Base-by-base conservation (phyloP, 1,140 invertebrate species). In the Pachyrhynchus sulphureomaculatus region DNA sequence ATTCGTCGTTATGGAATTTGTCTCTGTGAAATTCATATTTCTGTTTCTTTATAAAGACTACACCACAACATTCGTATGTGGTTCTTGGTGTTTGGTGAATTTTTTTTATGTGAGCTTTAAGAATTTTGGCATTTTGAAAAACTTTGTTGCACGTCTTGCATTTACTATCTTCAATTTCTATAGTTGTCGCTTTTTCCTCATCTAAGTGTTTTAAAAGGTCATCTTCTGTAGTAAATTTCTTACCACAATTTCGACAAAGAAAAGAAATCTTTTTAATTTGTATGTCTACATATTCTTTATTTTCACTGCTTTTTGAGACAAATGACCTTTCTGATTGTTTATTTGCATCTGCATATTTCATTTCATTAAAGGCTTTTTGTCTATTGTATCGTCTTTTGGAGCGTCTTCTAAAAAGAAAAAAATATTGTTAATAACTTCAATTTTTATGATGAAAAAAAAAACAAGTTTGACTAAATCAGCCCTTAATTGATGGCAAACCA, bases 1-100 rank as follows among this genome's bases (percentile, higher is more conserved):
- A 32, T 3, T 45, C 23, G 6, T 61, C 49, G 13, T 52, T 61
- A 18, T 61, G 58, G 26, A 44, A 61, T 24, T 61, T 61, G 13
- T 61, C 20, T 21, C 29, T 18, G 18, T 61, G 58, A 4, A 12
- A 8, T 6, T 44, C 13, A 20, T 36, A 61, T 15, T 45, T 61
- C 42, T 42, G 18, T 29, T 61, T 4, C 1, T 13, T 17, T 1
- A 45, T n/a, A 20, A 53, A 61, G 4, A 23, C 26, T 1, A 23
- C 0, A 6, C 13, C 26, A 32, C 58, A 61, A 44, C 58, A 61
- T 2, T 15, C 39, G 17, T 29, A 53, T 13, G 17, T 29, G 8
- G 18, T 3, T 21, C 24, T 52, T 17, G 58, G 48, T 6, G 5
- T 12, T 9, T 21, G 8, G 29, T 61, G 58, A n/a, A 61, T 33